phyloP scores from a whole-genome alignment of 1,140 invertebrate species.

The Aphidius gifuensis region DNA sequence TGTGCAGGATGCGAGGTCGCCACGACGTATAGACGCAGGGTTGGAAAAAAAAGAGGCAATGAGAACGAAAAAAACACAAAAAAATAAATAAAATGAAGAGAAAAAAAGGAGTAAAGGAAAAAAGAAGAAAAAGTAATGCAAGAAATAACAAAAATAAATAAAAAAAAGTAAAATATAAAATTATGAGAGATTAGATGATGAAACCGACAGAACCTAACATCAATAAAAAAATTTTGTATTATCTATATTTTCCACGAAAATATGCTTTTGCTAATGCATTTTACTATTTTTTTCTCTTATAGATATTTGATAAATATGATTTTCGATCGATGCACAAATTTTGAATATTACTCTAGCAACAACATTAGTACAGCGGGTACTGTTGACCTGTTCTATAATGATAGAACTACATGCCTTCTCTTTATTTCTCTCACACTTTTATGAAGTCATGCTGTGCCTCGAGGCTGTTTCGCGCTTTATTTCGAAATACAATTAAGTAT shows the following conservation, averaged over 20 bases:
- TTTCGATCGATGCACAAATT: no score
- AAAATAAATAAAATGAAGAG: conserved; percentile 5
- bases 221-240: conserved; percentile 44
- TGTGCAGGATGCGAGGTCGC: conserved; percentile 29
- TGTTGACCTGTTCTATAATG: no score
- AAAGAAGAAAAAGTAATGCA: conserved; percentile 24
- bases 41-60: conserved; percentile 16
- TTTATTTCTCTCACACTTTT: no score
- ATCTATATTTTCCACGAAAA: conserved; percentile 2
- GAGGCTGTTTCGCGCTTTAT: no score
- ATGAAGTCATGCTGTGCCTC: no score
- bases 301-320: no score
- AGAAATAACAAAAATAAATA: conserved; percentile 16
- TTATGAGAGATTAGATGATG: conserved; percentile 42
- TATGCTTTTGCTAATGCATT: no score
- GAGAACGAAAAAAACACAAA: conserved; percentile 25
- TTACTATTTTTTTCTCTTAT: no score
- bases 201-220: conserved; percentile 35
- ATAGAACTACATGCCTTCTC: no score
- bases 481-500: no score
- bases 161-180: conserved; percentile 24
- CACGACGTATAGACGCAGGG: conserved; percentile 27
- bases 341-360: no score
- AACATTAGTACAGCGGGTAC: no score
- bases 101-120: conserved; percentile 13